Evolutionary conservation across 2,797 vertebrate genomes (phyloP).

Genomic region (Eulemur albifrons): DNA sequence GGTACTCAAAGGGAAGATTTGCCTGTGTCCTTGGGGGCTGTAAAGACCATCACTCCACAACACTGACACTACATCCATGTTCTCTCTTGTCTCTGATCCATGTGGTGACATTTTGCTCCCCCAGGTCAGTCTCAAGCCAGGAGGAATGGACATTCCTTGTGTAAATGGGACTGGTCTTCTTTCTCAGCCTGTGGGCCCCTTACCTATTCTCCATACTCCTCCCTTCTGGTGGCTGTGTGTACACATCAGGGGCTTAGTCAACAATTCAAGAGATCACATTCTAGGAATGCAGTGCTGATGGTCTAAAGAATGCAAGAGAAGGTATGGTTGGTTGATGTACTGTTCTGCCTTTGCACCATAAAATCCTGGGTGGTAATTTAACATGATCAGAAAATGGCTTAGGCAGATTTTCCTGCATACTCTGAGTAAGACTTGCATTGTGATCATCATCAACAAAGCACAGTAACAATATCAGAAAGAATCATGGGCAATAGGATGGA

Average conservation of each 20-base stretch:
- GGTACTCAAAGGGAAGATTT: not conserved
- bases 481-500: not conserved
- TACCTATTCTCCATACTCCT: not conserved
- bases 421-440: not conserved
- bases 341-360: not conserved
- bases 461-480: constrained; percentile 11
- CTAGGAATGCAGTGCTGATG: not conserved
- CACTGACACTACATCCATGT: not conserved
- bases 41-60: not conserved
- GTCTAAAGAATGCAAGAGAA: not conserved
- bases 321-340: not conserved
- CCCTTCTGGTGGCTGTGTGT: not conserved
- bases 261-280: not conserved
- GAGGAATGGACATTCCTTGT: not conserved
- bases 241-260: not conserved
- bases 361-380: constrained; percentile 22
- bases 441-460: not conserved
- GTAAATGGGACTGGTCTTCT: not conserved
- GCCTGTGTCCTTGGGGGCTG: not conserved
- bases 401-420: not conserved
- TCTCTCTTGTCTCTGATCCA: not conserved
- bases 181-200: not conserved
- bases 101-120: not conserved
- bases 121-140: not conserved
- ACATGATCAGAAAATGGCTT: constrained; percentile 6